Evolutionary conservation across 35 echinoderm and acorn worm species (phyloP).

Genomic region (Anneissia japonica): DNA sequence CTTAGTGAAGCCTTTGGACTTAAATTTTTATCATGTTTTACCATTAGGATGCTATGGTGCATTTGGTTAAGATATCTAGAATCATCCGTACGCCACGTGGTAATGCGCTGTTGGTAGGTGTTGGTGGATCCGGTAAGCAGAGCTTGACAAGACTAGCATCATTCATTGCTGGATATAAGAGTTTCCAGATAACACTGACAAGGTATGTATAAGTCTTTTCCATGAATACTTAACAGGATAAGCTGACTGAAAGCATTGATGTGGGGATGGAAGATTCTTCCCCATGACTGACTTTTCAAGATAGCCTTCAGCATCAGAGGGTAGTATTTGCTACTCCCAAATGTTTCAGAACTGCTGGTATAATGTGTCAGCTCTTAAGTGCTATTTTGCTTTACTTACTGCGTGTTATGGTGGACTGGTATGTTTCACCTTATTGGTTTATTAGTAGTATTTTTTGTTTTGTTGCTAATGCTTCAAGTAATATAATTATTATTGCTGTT

Average conservation of each 20-base stretch:
- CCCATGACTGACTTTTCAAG: no score
- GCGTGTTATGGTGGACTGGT: no score
- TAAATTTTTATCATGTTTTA: neutral
- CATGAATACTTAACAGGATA: neutral
- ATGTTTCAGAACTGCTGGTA: neutral
- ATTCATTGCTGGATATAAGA: slow-evolving; percentile 91
- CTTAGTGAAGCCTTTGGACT: no score
- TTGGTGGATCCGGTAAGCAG: slow-evolving; percentile 88
- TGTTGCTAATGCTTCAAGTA: no score
- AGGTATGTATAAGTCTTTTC: slow-evolving; percentile 23
- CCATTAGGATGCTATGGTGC: slow-evolving; percentile 72
- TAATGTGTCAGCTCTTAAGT: neutral
- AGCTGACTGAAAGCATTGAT: no score
- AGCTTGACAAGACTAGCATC: slow-evolving; percentile 72
- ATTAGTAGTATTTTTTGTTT: no score
- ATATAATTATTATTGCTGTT: no score
- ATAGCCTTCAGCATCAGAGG: no score
- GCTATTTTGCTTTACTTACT: no score
- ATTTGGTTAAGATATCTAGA: slow-evolving; percentile 80
- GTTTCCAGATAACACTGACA: slow-evolving; percentile 78
- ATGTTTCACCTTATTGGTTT: no score
- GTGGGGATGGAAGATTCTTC: no score
- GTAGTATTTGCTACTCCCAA: neutral
- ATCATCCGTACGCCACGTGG: slow-evolving; percentile 81
- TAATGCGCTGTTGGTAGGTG: slow-evolving; percentile 73